Base-by-base conservation (phyloP, 2,888 invertebrate species). In the Halocaridina rubra region DNA sequence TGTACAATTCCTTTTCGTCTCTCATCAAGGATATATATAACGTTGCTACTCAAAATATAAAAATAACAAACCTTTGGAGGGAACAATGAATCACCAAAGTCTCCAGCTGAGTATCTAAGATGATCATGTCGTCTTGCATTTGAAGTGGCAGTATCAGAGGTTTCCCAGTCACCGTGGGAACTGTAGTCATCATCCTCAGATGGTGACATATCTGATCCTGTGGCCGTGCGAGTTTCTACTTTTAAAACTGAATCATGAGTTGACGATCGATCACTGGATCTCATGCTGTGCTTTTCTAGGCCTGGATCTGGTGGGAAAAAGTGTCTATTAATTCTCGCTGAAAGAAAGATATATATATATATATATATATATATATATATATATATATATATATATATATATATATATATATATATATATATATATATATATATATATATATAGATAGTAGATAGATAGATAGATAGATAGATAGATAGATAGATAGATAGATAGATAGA, bases 211-310 rank as follows among this genome's bases (percentile, higher is more conserved):
- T 87, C 95, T 89, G 94, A 94, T 57, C 95, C 95, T 87, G 95
- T 95, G 10, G 95, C 94, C 71, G 96, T 96, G 85, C 97, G 93
- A 87, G 97, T 93, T 91, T 97, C 97, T 88, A 96, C 93, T 91
- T 97, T 97, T 90, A 97, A 92, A 91, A 97, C 97, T 89, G 97
- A 97, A 90, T 97, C 96, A 90, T 97, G 90, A 57, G 89, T 97
- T 77, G 97, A 97, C 90, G 96, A 96, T 89, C 96, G 93, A 91
- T 97, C 97, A 32, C 76, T 76, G 84, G 96, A 96, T 86, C 90
- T 92, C 89, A 92, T 92, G 90, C 91, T 90, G 86, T 90, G 90
- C 82, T 90, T 90, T 86, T 92, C 92, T 89, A 93, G 93, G 88
- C 94, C 92, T 80, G 91, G 91, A 87, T 93, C 92, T 89, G 91